Conservation (phyloP, 2,113 vertebrate species). For the Gambusia affinis region DNA sequence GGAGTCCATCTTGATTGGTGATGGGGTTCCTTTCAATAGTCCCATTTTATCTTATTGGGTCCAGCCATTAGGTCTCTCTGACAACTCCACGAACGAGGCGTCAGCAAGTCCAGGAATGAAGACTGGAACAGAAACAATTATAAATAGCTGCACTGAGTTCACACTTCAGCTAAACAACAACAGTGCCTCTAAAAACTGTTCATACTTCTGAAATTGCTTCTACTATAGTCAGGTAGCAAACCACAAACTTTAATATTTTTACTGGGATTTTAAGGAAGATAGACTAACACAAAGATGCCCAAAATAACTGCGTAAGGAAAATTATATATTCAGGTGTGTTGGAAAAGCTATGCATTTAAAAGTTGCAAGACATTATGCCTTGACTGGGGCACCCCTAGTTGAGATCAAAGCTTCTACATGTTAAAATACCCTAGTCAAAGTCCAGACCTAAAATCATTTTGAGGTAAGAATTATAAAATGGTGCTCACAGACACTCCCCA, state of each 20-base stretch:
- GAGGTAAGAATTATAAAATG: neutral
- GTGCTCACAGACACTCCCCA: neutral
- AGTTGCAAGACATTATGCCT: no score
- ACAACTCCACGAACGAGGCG: slow-evolving; percentile 92
- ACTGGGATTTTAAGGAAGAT: neutral
- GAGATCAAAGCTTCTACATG: neutral
- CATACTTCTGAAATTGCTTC: neutral
- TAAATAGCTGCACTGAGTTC: neutral
- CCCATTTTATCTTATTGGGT: slow-evolving; percentile 11
- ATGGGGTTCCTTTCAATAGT: neutral
- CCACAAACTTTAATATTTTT: neutral
- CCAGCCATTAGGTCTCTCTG: slow-evolving; percentile 38
- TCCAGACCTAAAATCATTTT: no score
- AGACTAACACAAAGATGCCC: neutral
- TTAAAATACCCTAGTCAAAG: neutral
- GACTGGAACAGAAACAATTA: slow-evolving; percentile 76
- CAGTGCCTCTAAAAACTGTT: no score
- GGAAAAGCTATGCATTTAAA: no score
- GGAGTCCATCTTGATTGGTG: slow-evolving; percentile 16
- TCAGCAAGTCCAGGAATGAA: slow-evolving; percentile 86
- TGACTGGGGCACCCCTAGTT: neutral
- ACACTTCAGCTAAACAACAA: neutral
- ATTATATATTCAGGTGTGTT: no score
- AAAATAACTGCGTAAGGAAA: no score
- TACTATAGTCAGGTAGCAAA: no score